Base-by-base conservation (phyloP, 2,113 vertebrate species). In the Malurus elegans region DNA sequence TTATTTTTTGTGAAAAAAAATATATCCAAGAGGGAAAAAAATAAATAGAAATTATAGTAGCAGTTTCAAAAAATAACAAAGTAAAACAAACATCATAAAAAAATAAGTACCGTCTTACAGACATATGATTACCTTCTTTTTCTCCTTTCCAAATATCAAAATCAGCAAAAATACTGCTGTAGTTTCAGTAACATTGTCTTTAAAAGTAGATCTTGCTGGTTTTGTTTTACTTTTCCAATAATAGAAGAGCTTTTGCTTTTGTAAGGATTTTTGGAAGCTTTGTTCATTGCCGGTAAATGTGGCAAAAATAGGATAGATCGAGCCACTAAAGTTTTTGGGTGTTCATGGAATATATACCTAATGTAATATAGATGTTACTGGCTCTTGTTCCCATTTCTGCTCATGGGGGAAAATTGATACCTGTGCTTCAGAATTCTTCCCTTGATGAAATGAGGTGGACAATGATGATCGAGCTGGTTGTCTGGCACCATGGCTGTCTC, bases 1-100 rank as follows among this genome's bases (percentile, higher is more conserved):
- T 28, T 75, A 79, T 9, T 42, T 82, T 58, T 93, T 85, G 5
- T 90, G 61, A 78, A 64, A 97, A 96, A 95, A 95, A 36, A 7
- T 17, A 44, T 58, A 62, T 70, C 36, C 64, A 44, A 8, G 51
- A 50, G 54, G 9, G 44, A 36, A 16, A 15, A 1, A 10, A 0
- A 45, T 53, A 66, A 50, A 28, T 16, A 53, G 38, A 92, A 78
- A 69, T 65, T 12, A 25, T 25, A 91, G 31, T 75, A 92, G 40
- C 28, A 44, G 34, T 81, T 88, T 94, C 3, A 6, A 36, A 75
- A 95, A 89, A 6, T 34, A 48, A 58, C 8, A 9, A 13, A 92
- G 57, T 20, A 48, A 57, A 95, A 31, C 56, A 60, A 80, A 65
- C 13, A 32, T 23, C 80, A 11, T n/a, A 80, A 44, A 74, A 79